phyloP scores from a whole-genome alignment of 2,113 vertebrate genomes.

The Ploceus nigricollis region DNA sequence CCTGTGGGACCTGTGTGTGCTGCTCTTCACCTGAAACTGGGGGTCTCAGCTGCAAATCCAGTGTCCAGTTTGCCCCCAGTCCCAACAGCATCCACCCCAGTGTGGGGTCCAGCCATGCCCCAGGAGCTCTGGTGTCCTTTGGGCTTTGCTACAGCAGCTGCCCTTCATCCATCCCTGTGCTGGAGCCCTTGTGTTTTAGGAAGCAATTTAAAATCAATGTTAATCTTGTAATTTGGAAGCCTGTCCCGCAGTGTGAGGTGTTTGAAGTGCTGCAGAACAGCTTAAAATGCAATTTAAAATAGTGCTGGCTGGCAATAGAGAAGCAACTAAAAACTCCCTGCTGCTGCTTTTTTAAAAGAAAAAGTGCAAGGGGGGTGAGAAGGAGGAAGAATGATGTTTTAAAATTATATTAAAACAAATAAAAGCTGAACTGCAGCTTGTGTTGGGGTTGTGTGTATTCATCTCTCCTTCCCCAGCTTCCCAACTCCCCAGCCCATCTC shows the following conservation, averaged over 20 bases:
- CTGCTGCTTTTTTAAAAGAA: not conserved
- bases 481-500: not conserved
- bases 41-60: not conserved
- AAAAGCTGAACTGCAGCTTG: not conserved
- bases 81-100: not conserved
- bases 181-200: conserved; percentile 4
- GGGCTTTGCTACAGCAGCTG: not conserved
- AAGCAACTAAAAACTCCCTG: conserved; percentile 2
- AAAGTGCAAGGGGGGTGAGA: not conserved
- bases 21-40: not conserved
- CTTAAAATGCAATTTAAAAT: conserved; percentile 48
- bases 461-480: not conserved
- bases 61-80: not conserved
- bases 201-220: conserved; percentile 19
- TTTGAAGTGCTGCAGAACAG: conserved; percentile 7
- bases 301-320: conserved; percentile 13
- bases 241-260: not conserved
- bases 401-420: not conserved
- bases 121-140: not conserved
- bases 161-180: not conserved
- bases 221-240: conserved; percentile 37
- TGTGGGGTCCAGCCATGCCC: rapidly evolving
- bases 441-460: not conserved
- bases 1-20: not conserved
- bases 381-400: not conserved